Evolutionary conservation across 2,797 vertebrate species (phyloP).

Genomic region (Valencia hispanica): DNA sequence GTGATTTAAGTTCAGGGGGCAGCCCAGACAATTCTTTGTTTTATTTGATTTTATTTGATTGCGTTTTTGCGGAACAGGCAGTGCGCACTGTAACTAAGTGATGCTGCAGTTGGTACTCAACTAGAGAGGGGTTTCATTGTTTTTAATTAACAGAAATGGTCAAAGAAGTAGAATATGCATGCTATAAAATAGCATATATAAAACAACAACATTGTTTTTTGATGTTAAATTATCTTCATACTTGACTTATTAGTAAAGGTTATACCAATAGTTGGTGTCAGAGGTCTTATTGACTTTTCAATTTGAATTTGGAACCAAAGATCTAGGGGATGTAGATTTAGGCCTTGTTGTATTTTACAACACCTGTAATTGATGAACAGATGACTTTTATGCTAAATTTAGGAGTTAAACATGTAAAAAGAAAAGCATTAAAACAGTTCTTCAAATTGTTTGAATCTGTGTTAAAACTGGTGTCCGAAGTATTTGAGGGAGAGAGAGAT

Average conservation of each 20-base stretch:
- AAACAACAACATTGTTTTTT: neutral
- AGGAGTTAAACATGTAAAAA: neutral
- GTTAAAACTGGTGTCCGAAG: too few relatives aligned
- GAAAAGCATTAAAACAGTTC: neutral
- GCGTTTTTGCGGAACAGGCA: neutral
- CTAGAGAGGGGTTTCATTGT: neutral
- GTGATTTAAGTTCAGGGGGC: neutral
- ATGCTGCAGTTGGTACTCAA: neutral
- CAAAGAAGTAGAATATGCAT: neutral
- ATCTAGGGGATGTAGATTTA: neutral
- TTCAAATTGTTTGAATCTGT: too few relatives aligned
- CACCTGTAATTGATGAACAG: neutral
- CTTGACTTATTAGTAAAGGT: neutral
- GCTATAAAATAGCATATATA: neutral
- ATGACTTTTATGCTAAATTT: neutral
- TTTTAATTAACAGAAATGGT: neutral
- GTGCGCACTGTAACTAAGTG: too few relatives aligned
- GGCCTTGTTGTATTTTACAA: neutral
- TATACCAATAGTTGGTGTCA: neutral
- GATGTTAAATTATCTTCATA: neutral
- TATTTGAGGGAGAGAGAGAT: too few relatives aligned
- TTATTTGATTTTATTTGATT: neutral
- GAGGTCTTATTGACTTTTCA: neutral
- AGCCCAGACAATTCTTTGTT: neutral
- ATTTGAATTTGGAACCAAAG: neutral